These are phyloP conservation scores for Centropus bengalensis DNA, from an alignment of 2,113 vertebrate species.

Conservation along the genomic window DNA sequence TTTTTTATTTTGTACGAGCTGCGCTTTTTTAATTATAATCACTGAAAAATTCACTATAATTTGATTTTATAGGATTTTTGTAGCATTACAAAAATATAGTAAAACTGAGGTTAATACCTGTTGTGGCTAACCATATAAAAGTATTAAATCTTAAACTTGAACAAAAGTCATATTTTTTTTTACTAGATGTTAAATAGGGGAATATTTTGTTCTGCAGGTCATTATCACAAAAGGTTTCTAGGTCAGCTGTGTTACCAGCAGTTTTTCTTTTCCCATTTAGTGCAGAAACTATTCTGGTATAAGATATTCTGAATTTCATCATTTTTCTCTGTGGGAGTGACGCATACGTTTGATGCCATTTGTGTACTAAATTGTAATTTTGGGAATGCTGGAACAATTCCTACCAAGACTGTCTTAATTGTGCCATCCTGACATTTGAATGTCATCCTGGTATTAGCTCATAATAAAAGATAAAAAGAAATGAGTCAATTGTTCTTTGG, in stretches of 20 bases:
- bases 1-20: constrained; percentile 84
- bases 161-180: constrained; percentile 72
- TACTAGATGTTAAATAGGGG: constrained; percentile 62
- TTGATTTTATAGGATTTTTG: constrained; percentile 84
- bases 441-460: constrained; percentile 75
- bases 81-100: constrained; percentile 80
- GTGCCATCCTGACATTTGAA: constrained; percentile 73
- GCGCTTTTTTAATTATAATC: constrained; percentile 84
- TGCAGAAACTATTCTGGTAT: constrained; percentile 58
- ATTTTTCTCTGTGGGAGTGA: constrained; percentile 63
- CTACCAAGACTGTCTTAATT: constrained; percentile 70
- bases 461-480: constrained; percentile 72
- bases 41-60: constrained; percentile 79
- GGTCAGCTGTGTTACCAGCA: constrained; percentile 67
- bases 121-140: constrained; percentile 82
- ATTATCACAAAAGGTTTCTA: constrained; percentile 52
- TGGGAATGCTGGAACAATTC: constrained; percentile 71
- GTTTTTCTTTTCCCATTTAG: constrained; percentile 53
- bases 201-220: constrained; percentile 61
- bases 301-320: constrained; percentile 41
- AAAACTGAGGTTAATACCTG: constrained; percentile 79
- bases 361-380: constrained; percentile 64
- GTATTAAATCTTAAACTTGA: constrained; percentile 81
- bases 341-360: constrained; percentile 63
- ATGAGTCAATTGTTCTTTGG: constrained; percentile 52